Percentiles rank a stretch among this genome's conserved stretches.
phyloP scores from a whole-genome alignment of 2,797 vertebrate species.

The Chiropotes sagulatus region DNA sequence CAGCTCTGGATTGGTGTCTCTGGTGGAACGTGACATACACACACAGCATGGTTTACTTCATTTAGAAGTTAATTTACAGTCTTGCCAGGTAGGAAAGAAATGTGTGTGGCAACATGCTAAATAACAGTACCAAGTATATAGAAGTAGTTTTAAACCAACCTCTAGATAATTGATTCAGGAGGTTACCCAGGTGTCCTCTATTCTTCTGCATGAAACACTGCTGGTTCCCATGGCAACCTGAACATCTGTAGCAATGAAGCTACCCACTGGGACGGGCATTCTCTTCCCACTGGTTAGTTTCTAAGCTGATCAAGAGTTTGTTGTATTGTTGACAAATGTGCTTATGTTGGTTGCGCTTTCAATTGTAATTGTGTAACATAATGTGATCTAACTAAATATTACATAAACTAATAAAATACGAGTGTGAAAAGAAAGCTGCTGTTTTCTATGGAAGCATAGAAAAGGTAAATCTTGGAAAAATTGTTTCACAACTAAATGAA shows the following conservation, averaged over 20 bases:
- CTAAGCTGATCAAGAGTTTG: not conserved
- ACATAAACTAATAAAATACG: not conserved
- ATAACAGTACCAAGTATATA: not conserved
- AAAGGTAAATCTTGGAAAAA: not conserved
- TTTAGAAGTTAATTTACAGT: not conserved
- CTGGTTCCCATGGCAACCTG: accelerated
- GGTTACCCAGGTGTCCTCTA: not conserved
- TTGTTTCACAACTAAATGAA: not conserved
- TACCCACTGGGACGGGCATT: accelerated
- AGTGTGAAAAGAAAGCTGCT: not conserved
- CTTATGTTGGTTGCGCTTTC: not conserved
- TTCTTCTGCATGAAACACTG: accelerated
- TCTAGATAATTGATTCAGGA: not conserved
- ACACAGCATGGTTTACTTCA: not conserved
- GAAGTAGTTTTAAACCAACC: not conserved
- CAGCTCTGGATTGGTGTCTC: accelerated
- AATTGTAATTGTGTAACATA: not conserved
- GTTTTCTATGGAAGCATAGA: not conserved
- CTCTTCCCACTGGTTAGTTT: not conserved
- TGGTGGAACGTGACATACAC: not conserved
- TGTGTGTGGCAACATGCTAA: not conserved
- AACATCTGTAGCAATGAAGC: not conserved
- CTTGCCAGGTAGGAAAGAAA: not conserved
- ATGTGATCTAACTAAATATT: not conserved
- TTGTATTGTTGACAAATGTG: not conserved